Conservation (phyloP, 1,140 invertebrate species). For the Caenorhabditis briggsae region DNA sequence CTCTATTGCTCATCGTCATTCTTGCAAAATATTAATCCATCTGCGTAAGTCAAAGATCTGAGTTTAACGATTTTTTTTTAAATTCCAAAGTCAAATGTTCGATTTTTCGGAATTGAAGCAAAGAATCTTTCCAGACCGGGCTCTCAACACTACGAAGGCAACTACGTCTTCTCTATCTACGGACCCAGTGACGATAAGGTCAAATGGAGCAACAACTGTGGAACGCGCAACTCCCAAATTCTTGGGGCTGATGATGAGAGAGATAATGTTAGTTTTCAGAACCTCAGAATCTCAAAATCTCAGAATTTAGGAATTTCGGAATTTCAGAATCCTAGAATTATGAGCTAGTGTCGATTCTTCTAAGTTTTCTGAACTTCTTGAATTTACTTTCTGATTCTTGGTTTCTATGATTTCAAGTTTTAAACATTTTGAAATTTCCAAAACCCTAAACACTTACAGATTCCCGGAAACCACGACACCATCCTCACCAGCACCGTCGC, state of each 20-base stretch:
- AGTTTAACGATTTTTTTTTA: no score
- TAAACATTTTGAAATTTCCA: no score
- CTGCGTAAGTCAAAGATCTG: not conserved
- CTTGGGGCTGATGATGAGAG: not conserved
- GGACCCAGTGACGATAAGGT: conserved; percentile 16
- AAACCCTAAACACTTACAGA: not conserved
- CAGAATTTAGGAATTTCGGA: not conserved
- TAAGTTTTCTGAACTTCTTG: no score
- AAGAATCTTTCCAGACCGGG: not conserved
- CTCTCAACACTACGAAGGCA: not conserved
- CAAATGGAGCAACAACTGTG: not conserved
- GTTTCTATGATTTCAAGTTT: no score
- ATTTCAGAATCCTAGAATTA: not conserved
- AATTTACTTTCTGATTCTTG: no score
- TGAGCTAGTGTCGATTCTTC: no score
- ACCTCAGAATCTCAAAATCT: no score
- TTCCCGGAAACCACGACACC: conserved; percentile 17
- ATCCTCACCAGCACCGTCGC: not conserved
- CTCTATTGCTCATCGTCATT: not conserved
- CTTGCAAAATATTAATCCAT: not conserved
- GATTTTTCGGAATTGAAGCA: no score
- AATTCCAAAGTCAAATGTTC: no score
- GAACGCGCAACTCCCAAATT: not conserved
- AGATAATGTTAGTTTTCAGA: not conserved
- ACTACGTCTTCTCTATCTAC: not conserved